Percentiles rank a stretch among this genome's conserved stretches.
phyloP scores from a whole-genome alignment of 2,888 invertebrate genomes.

The Hemicrepidius hirtus region DNA sequence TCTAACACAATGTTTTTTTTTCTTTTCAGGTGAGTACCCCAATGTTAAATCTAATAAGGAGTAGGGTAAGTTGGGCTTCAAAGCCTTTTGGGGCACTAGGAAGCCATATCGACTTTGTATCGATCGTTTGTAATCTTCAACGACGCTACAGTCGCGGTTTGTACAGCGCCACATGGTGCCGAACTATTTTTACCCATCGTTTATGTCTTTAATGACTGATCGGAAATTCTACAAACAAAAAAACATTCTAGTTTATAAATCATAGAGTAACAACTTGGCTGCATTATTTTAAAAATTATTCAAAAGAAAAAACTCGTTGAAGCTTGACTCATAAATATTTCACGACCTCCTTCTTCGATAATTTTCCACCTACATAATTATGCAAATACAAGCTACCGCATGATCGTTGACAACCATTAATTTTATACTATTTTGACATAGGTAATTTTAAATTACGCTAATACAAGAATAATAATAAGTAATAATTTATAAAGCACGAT shows the following conservation, averaged over 20 bases:
- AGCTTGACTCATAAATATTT: conserved; percentile 14
- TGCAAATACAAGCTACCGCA: conserved; percentile 10
- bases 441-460: neutral
- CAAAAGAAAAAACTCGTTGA: neutral
- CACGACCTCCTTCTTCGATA: conserved; percentile 16
- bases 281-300: neutral
- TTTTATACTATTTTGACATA: neutral
- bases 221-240: no score
- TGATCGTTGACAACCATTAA: neutral
- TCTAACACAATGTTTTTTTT: no score
- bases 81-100: no score
- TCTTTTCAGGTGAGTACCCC: no score
- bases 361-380: conserved; percentile 17
- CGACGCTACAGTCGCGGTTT: no score
- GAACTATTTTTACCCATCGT: no score
- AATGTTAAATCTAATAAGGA: no score
- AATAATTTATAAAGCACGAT: neutral
- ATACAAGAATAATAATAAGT: neutral
- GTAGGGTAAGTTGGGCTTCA: no score
- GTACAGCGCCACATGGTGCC: no score
- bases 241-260: conserved; percentile 4
- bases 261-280: neutral
- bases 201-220: no score
- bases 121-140: no score
- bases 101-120: no score